phyloP scores from a whole-genome alignment of 2,888 invertebrate genomes.

The Apoda limacodes region DNA sequence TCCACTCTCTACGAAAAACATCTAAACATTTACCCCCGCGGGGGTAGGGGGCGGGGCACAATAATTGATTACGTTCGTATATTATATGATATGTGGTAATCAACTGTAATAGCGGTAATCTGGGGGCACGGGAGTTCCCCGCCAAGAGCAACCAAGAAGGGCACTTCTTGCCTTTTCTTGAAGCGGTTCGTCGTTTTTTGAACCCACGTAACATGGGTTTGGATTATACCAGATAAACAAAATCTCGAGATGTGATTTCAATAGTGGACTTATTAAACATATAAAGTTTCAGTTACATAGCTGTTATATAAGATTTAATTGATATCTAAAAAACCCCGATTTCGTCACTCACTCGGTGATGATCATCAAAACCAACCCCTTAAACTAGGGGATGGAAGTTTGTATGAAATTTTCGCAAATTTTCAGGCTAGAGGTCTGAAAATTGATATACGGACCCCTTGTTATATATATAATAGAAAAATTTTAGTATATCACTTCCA shows the following conservation, averaged over 20 bases:
- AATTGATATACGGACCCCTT: no score
- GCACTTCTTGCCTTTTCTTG: not conserved
- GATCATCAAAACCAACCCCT: not conserved
- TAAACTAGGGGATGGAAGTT: no score
- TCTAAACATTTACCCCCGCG: no score
- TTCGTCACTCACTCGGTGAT: not conserved
- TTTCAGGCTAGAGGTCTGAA: no score
- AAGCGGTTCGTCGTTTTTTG: not conserved
- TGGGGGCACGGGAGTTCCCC: constrained; percentile 6
- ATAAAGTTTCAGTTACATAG: not conserved
- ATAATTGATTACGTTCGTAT: no score
- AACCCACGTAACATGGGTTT: not conserved
- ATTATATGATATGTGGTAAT: no score
- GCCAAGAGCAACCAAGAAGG: not conserved
- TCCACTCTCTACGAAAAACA: no score
- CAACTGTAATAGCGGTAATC: no score
- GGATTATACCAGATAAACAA: not conserved
- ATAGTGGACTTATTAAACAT: not conserved
- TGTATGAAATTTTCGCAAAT: no score
- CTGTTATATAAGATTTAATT: not conserved
- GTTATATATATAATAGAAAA: no score
- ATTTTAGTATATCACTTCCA: no score
- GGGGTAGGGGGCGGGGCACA: no score
- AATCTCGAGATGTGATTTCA: not conserved
- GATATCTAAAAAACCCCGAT: not conserved